These are phyloP conservation scores for Petrocephalus schoutedeni DNA, from an alignment of 2,797 vertebrate genomes.

Conservation along the genomic window DNA sequence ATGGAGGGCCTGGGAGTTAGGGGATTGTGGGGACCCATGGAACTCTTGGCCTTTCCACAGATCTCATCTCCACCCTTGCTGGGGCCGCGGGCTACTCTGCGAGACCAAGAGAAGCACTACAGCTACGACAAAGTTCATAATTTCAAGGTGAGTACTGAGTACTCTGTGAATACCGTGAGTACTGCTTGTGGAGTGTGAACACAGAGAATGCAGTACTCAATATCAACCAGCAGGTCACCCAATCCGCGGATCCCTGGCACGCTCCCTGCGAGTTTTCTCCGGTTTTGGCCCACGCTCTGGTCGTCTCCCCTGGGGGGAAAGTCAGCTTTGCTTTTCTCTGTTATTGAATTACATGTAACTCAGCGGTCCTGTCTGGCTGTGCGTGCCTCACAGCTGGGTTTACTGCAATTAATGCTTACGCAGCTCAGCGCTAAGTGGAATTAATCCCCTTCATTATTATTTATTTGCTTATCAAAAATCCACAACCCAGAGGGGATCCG, in stretches of 20 bases:
- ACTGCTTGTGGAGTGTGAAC: not conserved
- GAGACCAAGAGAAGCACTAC: constrained; percentile 80
- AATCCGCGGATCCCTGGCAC: not conserved
- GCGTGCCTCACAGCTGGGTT: not conserved
- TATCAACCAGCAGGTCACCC: not conserved
- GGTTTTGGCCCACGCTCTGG: not conserved
- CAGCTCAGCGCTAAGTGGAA: not conserved
- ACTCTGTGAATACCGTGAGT: not conserved
- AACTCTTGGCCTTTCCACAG: constrained; percentile 96
- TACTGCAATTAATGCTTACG: not conserved
- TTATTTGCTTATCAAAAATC: not conserved
- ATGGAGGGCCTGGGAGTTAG: constrained; percentile 29
- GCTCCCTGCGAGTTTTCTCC: not conserved
- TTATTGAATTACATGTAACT: not conserved
- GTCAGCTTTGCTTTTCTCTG: not conserved
- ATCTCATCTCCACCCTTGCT: constrained; percentile 73
- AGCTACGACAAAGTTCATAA: constrained; percentile 97
- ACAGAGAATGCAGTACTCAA: not conserved
- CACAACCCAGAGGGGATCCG: not conserved
- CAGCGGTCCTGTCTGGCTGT: not conserved
- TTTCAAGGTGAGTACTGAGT: constrained; percentile 82
- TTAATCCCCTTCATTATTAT: not conserved
- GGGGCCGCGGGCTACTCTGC: constrained; percentile 81
- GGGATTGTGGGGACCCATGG: constrained; percentile 32
- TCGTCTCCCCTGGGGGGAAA: not conserved